A percentile compares a stretch with the other conserved stretches of the same genome.
These are phyloP conservation scores for Gavialis gangeticus DNA, from an alignment of 2,113 vertebrate genomes.

Conservation along the genomic window DNA sequence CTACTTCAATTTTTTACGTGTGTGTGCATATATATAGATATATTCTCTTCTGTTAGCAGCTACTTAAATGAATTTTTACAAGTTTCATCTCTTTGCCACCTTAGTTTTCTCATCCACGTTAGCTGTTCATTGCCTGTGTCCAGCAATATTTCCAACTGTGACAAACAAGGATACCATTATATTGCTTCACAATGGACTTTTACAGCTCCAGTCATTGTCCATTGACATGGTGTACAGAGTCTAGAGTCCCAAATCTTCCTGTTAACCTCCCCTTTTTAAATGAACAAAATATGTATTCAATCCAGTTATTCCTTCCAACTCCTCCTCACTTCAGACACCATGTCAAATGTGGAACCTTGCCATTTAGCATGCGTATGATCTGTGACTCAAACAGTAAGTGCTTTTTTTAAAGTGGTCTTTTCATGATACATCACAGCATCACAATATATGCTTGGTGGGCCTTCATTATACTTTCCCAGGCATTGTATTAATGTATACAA, in stretches of 20 bases:
- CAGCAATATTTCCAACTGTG: neutral
- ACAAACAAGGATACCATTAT: conserved; percentile 55
- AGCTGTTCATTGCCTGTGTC: neutral
- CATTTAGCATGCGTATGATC: neutral
- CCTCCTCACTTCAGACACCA: conserved; percentile 12
- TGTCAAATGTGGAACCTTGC: neutral
- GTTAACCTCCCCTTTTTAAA: conserved; percentile 57
- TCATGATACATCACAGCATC: conserved; percentile 19
- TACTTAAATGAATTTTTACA: neutral
- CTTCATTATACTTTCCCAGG: conserved; percentile 1
- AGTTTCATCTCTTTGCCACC: neutral
- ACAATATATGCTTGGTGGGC: neutral
- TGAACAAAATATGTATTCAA: conserved; percentile 19
- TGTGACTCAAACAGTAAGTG: conserved; percentile 20
- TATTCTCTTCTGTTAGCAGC: neutral
- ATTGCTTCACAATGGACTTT: neutral
- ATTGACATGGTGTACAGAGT: conserved; percentile 28
- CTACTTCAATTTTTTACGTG: neutral
- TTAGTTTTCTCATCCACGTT: neutral
- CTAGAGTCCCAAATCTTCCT: conserved; percentile 39
- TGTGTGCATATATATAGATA: neutral
- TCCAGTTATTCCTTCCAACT: conserved; percentile 34
- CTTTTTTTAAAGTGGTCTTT: neutral
- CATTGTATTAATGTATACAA: conserved; percentile 13
- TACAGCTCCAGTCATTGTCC: conserved; percentile 30